phyloP scores from a whole-genome alignment of 2,888 invertebrate genomes.

The Ommatoiulus sabulosus region DNA sequence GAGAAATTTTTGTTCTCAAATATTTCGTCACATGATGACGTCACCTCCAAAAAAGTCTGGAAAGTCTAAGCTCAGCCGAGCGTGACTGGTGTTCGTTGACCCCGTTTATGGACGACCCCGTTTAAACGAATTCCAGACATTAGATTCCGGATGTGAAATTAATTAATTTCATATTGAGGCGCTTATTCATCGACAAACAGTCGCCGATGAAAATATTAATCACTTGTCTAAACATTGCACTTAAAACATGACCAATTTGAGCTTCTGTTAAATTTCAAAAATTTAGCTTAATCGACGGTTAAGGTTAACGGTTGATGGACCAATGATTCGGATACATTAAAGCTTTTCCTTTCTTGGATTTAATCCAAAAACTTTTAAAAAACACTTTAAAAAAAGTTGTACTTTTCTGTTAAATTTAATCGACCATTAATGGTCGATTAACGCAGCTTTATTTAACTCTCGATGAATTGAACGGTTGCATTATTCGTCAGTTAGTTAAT shows the following conservation, averaged over 20 bases:
- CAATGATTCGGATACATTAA: too few relatives aligned
- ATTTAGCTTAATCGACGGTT: too few relatives aligned
- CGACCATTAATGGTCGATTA: too few relatives aligned
- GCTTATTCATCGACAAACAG: background rate
- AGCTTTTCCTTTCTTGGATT: too few relatives aligned
- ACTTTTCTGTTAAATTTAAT: too few relatives aligned
- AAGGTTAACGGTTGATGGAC: too few relatives aligned
- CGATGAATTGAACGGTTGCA: too few relatives aligned
- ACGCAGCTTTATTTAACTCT: too few relatives aligned
- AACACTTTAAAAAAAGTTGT: too few relatives aligned
- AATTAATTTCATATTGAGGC: constrained; percentile 26
- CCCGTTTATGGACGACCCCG: background rate
- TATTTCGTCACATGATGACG: background rate
- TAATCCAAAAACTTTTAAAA: too few relatives aligned
- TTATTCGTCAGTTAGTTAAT: too few relatives aligned
- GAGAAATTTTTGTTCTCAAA: background rate
- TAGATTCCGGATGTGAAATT: constrained; percentile 38
- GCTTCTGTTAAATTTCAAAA: background rate
- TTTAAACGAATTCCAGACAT: background rate
- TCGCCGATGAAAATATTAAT: background rate
- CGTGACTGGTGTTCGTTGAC: background rate
- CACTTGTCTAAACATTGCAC: background rate
- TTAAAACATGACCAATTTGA: background rate
- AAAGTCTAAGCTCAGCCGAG: background rate
- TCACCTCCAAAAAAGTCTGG: background rate